Base-by-base conservation (phyloP, 2,888 invertebrate species). In the Epiblema foenella region DNA sequence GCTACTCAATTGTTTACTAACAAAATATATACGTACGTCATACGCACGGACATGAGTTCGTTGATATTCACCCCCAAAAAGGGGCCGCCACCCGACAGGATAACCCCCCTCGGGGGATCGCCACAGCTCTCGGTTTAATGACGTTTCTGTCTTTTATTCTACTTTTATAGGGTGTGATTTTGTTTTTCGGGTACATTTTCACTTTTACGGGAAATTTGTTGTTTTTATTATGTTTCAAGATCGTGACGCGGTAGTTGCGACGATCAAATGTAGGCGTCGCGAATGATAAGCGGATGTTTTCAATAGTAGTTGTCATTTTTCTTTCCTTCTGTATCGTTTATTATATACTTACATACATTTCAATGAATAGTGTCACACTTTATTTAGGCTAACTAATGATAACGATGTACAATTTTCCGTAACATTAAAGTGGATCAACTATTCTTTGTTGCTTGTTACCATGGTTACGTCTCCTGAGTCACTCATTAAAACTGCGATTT, bases 41-140 rank as follows among this genome's bases (percentile, higher is more conserved):
- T 87, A 87, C 89, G 88, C 86, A 86, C 86, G 83, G 83, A 86
- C 88, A 89, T 88, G 91, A 90, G 92, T 91, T 91, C 92, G 93
- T 93, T 91, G 90, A 92, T 91, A 89, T 89, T 87, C 88, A 75
- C 81, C 88, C 85, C 80, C 82, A 78, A 75, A 76, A 75, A 77
- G 77, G 56, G 65, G 56, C 10, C 77, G 76, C 77, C 68, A 74
- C 74, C 74, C 66, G 62, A 72, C 69, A 68, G 67, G 73, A 67
- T 74, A 69, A 57, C 73, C 74, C 75, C 73, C 69, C 77, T 74
- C 74, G 73, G 65, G 63, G 52, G 64, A 85, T 84, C 80, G 82
- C 81, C 83, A 81, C 81, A 83, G 81, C 81, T 82, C 85, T 83
- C 84, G 85, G 85, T 86, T 89, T 90, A 91, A 91, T 90, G 90